Conservation (phyloP, 2,888 invertebrate genomes). For the Lacanobia oleracea region DNA sequence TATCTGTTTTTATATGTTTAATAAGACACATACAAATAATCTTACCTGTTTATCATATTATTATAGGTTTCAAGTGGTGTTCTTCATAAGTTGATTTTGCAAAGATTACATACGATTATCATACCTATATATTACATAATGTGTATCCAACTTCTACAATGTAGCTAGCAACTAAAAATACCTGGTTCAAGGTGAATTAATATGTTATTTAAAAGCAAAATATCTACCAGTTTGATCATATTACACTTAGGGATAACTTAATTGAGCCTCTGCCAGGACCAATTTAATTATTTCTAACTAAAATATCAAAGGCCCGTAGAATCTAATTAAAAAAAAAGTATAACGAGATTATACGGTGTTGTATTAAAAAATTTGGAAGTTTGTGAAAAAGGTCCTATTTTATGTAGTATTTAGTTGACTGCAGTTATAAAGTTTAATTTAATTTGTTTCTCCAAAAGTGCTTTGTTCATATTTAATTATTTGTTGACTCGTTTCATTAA, state of each 20-base stretch:
- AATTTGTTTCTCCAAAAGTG: background rate
- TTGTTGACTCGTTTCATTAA: background rate
- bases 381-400: background rate
- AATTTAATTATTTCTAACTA: constrained; percentile 41
- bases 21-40: too few relatives aligned
- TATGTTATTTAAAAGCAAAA: constrained; percentile 31
- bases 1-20: too few relatives aligned
- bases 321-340: constrained; percentile 32
- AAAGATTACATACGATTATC: too few relatives aligned
- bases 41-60: too few relatives aligned
- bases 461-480: background rate
- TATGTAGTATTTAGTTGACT: background rate
- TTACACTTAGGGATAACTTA: constrained; percentile 37
- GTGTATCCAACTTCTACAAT: background rate
- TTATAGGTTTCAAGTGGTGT: too few relatives aligned
- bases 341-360: constrained; percentile 7
- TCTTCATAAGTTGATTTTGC: too few relatives aligned
- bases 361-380: background rate
- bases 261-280: constrained; percentile 17
- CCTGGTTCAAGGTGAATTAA: constrained; percentile 1
- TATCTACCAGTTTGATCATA: constrained; percentile 35
- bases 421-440: background rate
- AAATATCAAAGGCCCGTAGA: constrained; percentile 37
- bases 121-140: too few relatives aligned
- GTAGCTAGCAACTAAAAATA: background rate